These are phyloP conservation scores for Metaphire vulgaris DNA, from an alignment of 1,140 invertebrate genomes.

Conservation along the genomic window DNA sequence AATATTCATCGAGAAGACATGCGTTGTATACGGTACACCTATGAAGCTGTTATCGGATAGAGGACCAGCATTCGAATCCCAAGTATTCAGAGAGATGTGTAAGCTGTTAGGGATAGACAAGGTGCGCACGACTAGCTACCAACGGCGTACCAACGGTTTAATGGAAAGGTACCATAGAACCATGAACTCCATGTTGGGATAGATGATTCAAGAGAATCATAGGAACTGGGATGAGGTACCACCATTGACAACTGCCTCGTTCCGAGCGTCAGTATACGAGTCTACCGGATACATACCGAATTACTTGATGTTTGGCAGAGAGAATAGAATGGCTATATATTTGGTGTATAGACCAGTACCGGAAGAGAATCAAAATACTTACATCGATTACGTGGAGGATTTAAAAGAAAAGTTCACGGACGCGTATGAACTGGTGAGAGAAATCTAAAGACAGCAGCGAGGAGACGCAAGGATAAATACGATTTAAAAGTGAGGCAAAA, in stretches of 20 bases:
- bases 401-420: background rate
- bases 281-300: background rate
- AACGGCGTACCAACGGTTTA: slow-evolving; percentile 35
- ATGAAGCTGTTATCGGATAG: slow-evolving; percentile 44
- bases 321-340: background rate
- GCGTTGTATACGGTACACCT: slow-evolving; percentile 48
- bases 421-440: background rate
- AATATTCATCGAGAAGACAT: slow-evolving; percentile 39
- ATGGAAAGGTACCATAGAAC: slow-evolving; percentile 23
- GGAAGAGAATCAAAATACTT: background rate
- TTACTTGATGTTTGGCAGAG: background rate
- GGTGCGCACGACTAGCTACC: slow-evolving; percentile 33
- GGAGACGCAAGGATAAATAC: background rate
- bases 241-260: background rate
- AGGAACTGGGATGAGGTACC: background rate
- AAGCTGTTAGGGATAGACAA: slow-evolving; percentile 31
- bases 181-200: slow-evolving; percentile 16
- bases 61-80: slow-evolving; percentile 36
- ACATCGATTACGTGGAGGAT: background rate
- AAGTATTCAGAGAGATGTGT: slow-evolving; percentile 35
- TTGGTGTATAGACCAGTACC: background rate
- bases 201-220: background rate
- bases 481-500: background rate
- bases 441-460: background rate
- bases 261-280: background rate